These are phyloP conservation scores for Pangasius krempfi DNA, from an alignment of 2,797 vertebrate species.

Conservation along the genomic window DNA sequence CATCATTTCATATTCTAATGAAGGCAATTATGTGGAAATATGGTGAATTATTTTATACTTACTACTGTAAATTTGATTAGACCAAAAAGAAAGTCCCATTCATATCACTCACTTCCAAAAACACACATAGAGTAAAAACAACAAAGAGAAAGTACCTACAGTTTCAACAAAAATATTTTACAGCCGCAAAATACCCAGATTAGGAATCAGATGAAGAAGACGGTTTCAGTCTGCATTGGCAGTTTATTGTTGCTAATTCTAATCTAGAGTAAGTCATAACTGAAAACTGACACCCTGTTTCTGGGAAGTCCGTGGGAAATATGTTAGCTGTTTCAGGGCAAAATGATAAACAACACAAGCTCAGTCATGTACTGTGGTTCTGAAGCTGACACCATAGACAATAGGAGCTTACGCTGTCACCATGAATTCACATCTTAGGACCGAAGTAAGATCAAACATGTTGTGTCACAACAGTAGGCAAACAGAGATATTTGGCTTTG, in stretches of 20 bases:
- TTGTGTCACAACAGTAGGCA: background rate
- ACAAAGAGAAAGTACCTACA: background rate
- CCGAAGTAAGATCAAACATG: conserved; percentile 15
- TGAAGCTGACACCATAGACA: conserved; percentile 22
- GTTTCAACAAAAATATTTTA: background rate
- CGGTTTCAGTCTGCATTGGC: background rate
- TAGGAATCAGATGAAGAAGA: background rate
- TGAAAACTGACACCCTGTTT: conserved; percentile 12
- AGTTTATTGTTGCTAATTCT: background rate
- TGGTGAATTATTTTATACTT: background rate
- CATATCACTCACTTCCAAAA: background rate
- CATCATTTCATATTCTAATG: background rate
- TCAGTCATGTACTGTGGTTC: conserved; percentile 28
- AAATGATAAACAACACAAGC: conserved; percentile 45
- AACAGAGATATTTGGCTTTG: background rate
- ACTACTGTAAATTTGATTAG: background rate
- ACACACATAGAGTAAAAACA: background rate
- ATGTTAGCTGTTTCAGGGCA: conserved; percentile 3
- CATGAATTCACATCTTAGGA: background rate
- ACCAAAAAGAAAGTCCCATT: background rate
- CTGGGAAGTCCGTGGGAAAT: conserved; percentile 58
- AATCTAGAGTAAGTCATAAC: background rate
- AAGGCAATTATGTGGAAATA: background rate
- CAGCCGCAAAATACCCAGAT: background rate
- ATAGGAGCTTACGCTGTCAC: conserved; percentile 1